Evolutionary conservation across 1,140 invertebrate genomes (phyloP), one percentile per base, ranked within the genome.

Genomic region (Scaptomyza hsui): DNA sequence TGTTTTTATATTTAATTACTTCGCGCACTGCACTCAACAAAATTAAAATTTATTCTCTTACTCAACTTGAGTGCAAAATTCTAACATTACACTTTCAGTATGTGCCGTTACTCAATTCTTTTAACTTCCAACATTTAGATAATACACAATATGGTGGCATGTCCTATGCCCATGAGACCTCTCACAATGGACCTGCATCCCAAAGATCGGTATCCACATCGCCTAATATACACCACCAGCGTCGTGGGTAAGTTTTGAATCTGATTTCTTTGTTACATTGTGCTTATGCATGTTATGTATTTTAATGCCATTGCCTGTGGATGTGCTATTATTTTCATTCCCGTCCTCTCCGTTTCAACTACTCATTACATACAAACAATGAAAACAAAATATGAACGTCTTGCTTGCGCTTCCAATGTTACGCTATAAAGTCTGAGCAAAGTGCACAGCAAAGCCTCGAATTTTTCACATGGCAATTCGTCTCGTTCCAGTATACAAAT

Each of bases 401-500:
- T 52, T 53, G n/a, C 47, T 12, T 52, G 19, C 21, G 21, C 60
- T 35, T 42, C 35, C 5, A 29, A 29, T 29, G 26, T 29, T 1
- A 29, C 26, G 26, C 26, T 29, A 29, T 18, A 18, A 61, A 85
- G 85, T 57, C 35, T 89, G 32, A 80, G 48, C 65, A 90, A 90
- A 80, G 64, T 72, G 53, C 72, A 83, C 64, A 90, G 85, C 78
- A 90, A 90, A 74, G 69, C 74, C 24, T 90, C 89, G 67, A 88
- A 88, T 73, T 89, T 74, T 88, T 90, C 89, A 89, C 89, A 90
- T 78, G 89, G 89, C 55, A 91, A 90, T 85, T 91, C 91, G 51
- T 91, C 90, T 78, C 89, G 89, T 82, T 91, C 90, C 57, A 91
- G 91, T 72, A 91, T 91, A 53, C 91, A 91, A 80, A 91, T 91